Base-by-base conservation (phyloP, 1,140 invertebrate genomes). In the Drosophila bipectinata region DNA sequence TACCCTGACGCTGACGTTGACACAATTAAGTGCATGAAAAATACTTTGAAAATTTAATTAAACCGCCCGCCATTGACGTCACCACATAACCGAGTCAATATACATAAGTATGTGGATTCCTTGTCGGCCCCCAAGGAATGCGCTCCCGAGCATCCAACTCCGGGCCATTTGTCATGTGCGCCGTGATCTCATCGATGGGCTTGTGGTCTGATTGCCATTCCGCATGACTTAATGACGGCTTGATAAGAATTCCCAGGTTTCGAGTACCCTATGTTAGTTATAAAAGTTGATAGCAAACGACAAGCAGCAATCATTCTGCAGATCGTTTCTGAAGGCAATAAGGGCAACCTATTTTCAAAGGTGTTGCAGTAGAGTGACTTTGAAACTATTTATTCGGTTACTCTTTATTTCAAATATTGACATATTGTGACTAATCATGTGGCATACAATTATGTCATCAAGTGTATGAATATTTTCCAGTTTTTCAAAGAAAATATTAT, bases 11-110 rank as follows among this genome's bases (percentile, higher is more conserved):
- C 47, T 61, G 72, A 62, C 60, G 82, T 68, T 82, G 77, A 81
- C 82, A 87, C 79, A 87, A 87, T 85, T 85, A 85, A 85, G 83
- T 75, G 78, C 78, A 82, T 61, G 78, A 71, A 78, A 85, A 87
- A 87, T 85, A 68, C 66, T 87, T 85, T 72, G 75, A 45, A 78
- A 82, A 72, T 85, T 85, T 82, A 87, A 85, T 85, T 85, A 87
- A 88, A 74, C 55, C 67, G 57, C 61, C 48, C 53, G 14, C 49
- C 49, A 59, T 67, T 84, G 68, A 85, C 77, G 73, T 81, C 68
- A 85, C 48, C 64, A 60, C 73, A 73, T 59, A 56, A 56, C 32
- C 62, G 32, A 56, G 15, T 56, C n/a, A 21, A 7, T 32, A 47
- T n/a, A 44, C 5, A 30, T 39, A 57, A 57, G 52, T 57, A 39